phyloP scores from a whole-genome alignment of 2,113 vertebrate species.

The Oxygymnocypris stewartii region DNA sequence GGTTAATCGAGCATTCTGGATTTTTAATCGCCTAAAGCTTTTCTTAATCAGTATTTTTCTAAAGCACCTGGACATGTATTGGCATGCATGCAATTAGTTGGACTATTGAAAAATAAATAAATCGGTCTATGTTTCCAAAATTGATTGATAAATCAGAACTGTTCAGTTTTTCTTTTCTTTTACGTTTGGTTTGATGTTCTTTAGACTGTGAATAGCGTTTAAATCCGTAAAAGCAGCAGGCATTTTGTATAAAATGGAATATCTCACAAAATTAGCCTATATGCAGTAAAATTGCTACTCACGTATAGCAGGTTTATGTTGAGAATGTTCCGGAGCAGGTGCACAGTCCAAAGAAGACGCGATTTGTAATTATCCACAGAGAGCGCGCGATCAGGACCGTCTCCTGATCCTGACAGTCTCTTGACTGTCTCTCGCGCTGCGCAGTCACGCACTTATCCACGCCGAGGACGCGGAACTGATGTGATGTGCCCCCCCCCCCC shows the following conservation, averaged over 20 bases:
- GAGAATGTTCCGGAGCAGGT: slow-evolving; percentile 12
- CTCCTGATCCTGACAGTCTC: slow-evolving; percentile 2
- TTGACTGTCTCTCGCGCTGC: slow-evolving; percentile 32
- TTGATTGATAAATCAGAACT: no score
- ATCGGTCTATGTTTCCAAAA: background rate
- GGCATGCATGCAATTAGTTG: background rate
- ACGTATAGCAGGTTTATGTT: slow-evolving; percentile 25
- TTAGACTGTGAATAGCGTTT: background rate
- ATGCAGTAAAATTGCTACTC: background rate
- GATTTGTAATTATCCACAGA: background rate
- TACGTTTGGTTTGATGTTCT: background rate
- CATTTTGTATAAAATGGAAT: background rate
- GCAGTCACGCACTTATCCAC: slow-evolving; percentile 50
- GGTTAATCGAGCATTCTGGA: background rate
- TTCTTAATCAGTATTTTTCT: background rate
- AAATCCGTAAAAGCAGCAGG: background rate
- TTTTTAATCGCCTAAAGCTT: background rate
- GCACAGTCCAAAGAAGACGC: background rate
- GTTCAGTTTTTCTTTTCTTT: background rate
- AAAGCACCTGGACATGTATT: background rate
- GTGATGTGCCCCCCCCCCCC: slow-evolving; percentile 20
- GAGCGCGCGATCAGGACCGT: slow-evolving; percentile 27
- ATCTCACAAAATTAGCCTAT: background rate
- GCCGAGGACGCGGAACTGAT: slow-evolving; percentile 10
- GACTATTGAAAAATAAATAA: background rate